A percentile compares a stretch with the other conserved stretches of the same genome.
Evolutionary conservation across 1,140 invertebrate species (phyloP).

Genomic region (Rhopalosiphum padi): DNA sequence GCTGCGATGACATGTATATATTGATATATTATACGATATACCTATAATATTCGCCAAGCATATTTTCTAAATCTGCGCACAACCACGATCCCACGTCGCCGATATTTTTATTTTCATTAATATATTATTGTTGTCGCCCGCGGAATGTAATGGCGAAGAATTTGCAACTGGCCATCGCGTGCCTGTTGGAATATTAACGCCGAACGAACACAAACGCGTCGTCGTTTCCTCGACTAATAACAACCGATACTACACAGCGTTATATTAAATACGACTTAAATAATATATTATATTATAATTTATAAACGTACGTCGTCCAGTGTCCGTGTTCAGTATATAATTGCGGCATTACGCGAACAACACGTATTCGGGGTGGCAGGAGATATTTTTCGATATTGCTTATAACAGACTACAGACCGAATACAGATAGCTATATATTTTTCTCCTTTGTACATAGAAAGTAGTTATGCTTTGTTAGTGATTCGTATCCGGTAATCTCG

Average conservation of each 20-base stretch:
- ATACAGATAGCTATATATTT: too few relatives aligned
- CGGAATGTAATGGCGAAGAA: conserved; percentile 52
- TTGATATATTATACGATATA: neutral
- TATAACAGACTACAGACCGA: too few relatives aligned
- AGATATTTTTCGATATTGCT: too few relatives aligned
- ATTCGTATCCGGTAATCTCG: too few relatives aligned
- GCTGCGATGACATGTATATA: neutral
- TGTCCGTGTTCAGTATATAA: too few relatives aligned
- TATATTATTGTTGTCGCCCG: neutral
- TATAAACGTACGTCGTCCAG: too few relatives aligned
- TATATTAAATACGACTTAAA: neutral
- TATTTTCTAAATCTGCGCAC: conserved; percentile 46
- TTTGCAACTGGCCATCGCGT: neutral
- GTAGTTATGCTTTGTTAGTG: too few relatives aligned
- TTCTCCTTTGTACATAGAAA: too few relatives aligned
- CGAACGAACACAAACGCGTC: neutral
- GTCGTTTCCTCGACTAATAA: neutral
- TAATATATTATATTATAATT: too few relatives aligned
- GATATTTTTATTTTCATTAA: conserved; percentile 45
- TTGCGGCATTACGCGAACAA: too few relatives aligned
- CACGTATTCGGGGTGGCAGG: too few relatives aligned
- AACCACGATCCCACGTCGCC: neutral
- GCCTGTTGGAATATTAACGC: conserved; percentile 37
- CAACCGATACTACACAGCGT: neutral
- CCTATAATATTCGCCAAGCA: neutral